phyloP scores from a whole-genome alignment of 92 coral and sea anemone genomes.

The Epizoanthus fatuus region DNA sequence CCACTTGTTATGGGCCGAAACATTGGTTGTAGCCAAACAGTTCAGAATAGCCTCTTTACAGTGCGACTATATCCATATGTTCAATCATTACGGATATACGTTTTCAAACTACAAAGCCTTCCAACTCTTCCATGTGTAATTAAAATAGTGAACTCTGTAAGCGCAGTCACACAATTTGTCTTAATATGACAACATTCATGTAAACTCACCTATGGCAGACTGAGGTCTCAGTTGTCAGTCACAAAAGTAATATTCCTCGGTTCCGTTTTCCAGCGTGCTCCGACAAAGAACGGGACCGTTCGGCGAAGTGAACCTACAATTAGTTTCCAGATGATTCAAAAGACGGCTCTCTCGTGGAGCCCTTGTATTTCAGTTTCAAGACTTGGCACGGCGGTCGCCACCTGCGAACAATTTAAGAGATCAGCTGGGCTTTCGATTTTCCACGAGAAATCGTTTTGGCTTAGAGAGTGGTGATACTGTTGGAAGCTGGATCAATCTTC shows the following conservation, averaged over 20 bases:
- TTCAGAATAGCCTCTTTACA: neutral
- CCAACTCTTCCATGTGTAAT: no score
- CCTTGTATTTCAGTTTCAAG: no score
- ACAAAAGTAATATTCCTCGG: neutral
- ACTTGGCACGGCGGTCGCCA: neutral
- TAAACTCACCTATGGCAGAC: neutral
- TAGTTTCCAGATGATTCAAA: neutral
- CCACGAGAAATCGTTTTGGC: neutral
- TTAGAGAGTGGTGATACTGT: neutral
- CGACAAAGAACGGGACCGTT: neutral
- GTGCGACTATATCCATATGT: neutral
- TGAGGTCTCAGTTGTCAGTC: neutral
- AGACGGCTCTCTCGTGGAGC: no score
- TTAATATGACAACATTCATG: neutral
- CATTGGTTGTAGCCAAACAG: neutral
- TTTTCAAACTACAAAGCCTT: no score
- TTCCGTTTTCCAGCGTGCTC: neutral
- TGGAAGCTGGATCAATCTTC: slow-evolving; percentile 1
- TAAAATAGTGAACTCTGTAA: no score
- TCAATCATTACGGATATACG: neutral
- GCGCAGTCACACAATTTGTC: neutral
- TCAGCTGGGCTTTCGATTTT: slow-evolving; percentile 9
- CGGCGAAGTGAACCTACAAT: neutral
- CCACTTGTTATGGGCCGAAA: neutral
- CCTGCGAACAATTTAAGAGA: neutral